Percentiles rank a stretch among this genome's conserved stretches.
phyloP scores from a whole-genome alignment of 2,888 invertebrate genomes.

The Mythimna pallens region DNA sequence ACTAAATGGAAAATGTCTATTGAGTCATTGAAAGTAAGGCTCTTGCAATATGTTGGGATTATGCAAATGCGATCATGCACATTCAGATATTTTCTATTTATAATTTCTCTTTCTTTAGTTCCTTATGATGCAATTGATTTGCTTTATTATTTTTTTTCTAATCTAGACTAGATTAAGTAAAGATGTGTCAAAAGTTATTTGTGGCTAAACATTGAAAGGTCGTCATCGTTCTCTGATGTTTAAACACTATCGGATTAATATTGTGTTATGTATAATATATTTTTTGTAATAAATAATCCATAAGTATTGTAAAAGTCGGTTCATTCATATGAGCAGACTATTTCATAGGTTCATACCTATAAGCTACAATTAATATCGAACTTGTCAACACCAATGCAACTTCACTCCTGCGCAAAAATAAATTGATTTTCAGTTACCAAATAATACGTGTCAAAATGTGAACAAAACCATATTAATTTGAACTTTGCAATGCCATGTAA shows the following conservation, averaged over 20 bases:
- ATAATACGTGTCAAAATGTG: slow-evolving; percentile 51
- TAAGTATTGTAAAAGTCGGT: neutral
- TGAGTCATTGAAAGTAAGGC: neutral
- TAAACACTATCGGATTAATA: no score
- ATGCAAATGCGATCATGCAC: neutral
- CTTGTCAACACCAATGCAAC: slow-evolving; percentile 5
- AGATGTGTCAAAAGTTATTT: no score
- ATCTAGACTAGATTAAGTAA: no score
- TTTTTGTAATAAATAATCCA: no score
- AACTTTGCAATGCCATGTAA: slow-evolving; percentile 58
- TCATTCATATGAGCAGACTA: neutral
- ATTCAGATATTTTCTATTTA: neutral
- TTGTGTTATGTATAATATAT: neutral
- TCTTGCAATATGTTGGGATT: neutral
- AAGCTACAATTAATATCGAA: neutral
- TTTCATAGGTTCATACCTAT: no score
- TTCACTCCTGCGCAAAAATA: slow-evolving; percentile 15
- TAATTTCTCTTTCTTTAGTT: slow-evolving; percentile 2
- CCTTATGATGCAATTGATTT: neutral
- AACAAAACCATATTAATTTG: slow-evolving; percentile 51
- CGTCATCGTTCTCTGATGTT: no score
- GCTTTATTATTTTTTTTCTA: neutral
- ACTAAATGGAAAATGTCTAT: neutral
- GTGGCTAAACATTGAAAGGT: no score
- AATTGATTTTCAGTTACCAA: slow-evolving; percentile 47